Evolutionary conservation across 2,113 vertebrate species (phyloP).

Genomic region (Psettodes erumei): DNA sequence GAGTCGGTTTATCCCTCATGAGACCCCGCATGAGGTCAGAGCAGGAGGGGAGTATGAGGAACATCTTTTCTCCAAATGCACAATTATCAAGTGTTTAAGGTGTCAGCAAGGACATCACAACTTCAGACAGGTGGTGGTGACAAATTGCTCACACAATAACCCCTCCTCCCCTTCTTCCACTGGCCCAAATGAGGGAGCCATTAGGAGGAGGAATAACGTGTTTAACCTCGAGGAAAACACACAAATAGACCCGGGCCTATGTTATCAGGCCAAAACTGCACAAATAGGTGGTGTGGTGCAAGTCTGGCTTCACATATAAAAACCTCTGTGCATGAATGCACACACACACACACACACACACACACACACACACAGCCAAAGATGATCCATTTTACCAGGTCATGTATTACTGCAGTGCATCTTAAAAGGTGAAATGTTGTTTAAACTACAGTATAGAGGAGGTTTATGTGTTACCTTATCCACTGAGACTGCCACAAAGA

Average conservation of each 20-base stretch:
- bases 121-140: conserved; percentile 51
- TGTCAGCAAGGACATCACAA: conserved; percentile 56
- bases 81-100: conserved; percentile 71
- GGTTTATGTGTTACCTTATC: too few species aligned
- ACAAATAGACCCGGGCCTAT: conserved; percentile 40
- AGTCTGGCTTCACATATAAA: conserved; percentile 2
- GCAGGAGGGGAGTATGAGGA: conserved; percentile 29
- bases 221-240: conserved; percentile 63
- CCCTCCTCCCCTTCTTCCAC: conserved; percentile 48
- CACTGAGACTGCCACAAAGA: too few species aligned
- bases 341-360: too few species aligned
- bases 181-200: conserved; percentile 48
- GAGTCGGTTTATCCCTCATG: conserved; percentile 15
- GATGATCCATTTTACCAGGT: background rate
- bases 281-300: conserved; percentile 1
- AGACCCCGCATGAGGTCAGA: conserved; percentile 22
- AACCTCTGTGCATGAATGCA: background rate
- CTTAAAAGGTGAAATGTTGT: background rate
- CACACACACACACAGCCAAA: background rate
- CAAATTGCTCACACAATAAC: conserved; percentile 60
- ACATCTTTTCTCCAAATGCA: conserved; percentile 74
- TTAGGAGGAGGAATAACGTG: conserved; percentile 57
- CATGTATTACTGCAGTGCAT: background rate
- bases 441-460: background rate
- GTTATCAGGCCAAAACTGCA: conserved; percentile 9